Percentiles rank a stretch among this genome's conserved stretches.
phyloP scores from a whole-genome alignment of 2,888 invertebrate species.

The Cantharis flavilabris region DNA sequence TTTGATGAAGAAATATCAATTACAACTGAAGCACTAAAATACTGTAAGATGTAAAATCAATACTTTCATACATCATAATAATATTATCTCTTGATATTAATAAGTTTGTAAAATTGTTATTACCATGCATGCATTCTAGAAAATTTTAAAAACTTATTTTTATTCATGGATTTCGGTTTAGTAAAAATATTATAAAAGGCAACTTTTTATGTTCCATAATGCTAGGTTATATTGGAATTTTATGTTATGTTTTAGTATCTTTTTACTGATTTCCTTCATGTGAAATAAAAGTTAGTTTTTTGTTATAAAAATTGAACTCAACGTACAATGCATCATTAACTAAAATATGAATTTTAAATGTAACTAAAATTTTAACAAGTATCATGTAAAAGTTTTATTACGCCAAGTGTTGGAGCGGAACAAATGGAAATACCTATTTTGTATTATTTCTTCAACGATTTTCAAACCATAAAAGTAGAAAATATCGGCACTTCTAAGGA shows the following conservation, averaged over 20 bases:
- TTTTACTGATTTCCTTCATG: not conserved
- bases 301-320: not conserved
- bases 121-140: not conserved
- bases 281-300: not conserved
- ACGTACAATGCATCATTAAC: not conserved
- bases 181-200: not conserved
- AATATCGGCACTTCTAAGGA: not conserved
- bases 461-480: not conserved
- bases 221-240: not conserved
- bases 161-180: not conserved
- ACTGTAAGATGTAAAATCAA: not conserved
- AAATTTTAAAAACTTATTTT: not conserved
- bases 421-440: not conserved
- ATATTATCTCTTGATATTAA: not conserved
- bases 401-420: not conserved
- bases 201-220: not conserved
- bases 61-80: not conserved
- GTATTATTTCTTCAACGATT: not conserved
- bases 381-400: not conserved
- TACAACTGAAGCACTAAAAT: too few relatives aligned
- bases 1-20: too few relatives aligned
- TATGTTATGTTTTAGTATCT: not conserved
- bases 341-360: not conserved
- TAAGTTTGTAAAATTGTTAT: not conserved
- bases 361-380: not conserved